Percentiles rank a stretch among this genome's conserved stretches.
phyloP scores from a whole-genome alignment of 2,888 invertebrate genomes.

The Heteromyza rotundicornis region DNA sequence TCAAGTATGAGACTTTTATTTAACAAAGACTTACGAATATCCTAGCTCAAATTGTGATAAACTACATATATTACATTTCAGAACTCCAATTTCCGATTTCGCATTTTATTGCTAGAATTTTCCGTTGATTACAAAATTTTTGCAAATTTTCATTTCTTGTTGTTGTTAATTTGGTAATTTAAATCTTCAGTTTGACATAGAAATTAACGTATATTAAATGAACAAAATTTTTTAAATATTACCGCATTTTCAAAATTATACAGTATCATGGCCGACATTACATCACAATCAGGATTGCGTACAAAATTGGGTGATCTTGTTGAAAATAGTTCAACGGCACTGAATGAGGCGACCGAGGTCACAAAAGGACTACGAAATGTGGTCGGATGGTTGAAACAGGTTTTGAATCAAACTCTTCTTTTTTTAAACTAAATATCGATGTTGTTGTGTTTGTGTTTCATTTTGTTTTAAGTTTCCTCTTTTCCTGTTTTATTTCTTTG shows the following conservation, averaged over 20 bases:
- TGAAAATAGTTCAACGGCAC: conserved; percentile 73
- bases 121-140: too few species aligned
- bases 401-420: conserved; percentile 37
- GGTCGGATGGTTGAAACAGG: conserved; percentile 86
- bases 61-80: too few species aligned
- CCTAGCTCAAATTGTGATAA: too few species aligned
- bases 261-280: conserved; percentile 45
- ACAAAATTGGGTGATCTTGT: conserved; percentile 77
- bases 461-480: background rate
- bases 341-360: conserved; percentile 63
- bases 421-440: background rate
- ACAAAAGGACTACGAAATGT: conserved; percentile 78
- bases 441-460: conserved; percentile 1
- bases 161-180: too few species aligned
- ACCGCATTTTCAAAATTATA: conserved; percentile 14
- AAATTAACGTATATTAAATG: too few species aligned
- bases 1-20: too few species aligned
- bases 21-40: too few species aligned
- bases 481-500: background rate
- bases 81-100: too few species aligned
- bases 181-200: too few species aligned
- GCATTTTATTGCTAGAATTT: too few species aligned
- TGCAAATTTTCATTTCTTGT: too few species aligned
- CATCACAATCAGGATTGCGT: conserved; percentile 67
- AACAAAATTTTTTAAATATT: conserved; percentile 9